A percentile compares a stretch with the other conserved stretches of the same genome.
Evolutionary conservation across 2,113 vertebrate species (phyloP).

Genomic region (Bettongia penicillata): DNA sequence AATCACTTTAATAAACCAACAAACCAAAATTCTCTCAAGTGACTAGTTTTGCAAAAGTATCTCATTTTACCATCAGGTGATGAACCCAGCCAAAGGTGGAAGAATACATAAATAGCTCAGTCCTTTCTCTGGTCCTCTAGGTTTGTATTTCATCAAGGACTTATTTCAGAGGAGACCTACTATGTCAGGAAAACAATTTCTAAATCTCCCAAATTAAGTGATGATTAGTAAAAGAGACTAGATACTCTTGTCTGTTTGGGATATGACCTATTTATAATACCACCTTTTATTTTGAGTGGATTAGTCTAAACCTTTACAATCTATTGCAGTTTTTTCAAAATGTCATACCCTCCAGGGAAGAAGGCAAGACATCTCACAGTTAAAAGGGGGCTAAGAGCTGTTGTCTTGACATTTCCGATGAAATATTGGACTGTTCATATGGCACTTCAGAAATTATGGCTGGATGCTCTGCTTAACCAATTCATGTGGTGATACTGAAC

Average conservation of each 20-base stretch:
- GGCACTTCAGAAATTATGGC: neutral
- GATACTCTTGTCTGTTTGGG: conserved; percentile 18
- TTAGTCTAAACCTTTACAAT: neutral
- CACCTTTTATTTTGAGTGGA: neutral
- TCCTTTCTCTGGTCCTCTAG: conserved; percentile 23
- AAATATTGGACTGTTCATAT: neutral
- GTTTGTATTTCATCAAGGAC: conserved; percentile 29
- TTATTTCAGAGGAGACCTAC: neutral
- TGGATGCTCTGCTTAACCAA: neutral
- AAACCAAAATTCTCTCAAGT: neutral
- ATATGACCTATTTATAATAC: conserved; percentile 8
- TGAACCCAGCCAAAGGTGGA: neutral
- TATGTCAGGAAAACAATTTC: conserved; percentile 13
- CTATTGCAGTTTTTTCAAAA: neutral
- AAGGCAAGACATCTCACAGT: neutral
- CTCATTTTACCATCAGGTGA: neutral
- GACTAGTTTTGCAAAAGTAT: conserved; percentile 17
- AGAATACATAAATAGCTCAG: neutral
- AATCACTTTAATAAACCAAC: neutral
- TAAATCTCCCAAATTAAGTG: conserved; percentile 2
- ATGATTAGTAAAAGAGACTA: neutral
- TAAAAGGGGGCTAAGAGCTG: conserved; percentile 9
- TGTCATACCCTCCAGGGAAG: neutral
- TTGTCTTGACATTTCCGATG: conserved; percentile 33
- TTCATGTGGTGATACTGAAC: conserved; percentile 1